These are phyloP conservation scores for Brachionus koreanus DNA, from an alignment of 1,140 invertebrate species.

Conservation along the genomic window DNA sequence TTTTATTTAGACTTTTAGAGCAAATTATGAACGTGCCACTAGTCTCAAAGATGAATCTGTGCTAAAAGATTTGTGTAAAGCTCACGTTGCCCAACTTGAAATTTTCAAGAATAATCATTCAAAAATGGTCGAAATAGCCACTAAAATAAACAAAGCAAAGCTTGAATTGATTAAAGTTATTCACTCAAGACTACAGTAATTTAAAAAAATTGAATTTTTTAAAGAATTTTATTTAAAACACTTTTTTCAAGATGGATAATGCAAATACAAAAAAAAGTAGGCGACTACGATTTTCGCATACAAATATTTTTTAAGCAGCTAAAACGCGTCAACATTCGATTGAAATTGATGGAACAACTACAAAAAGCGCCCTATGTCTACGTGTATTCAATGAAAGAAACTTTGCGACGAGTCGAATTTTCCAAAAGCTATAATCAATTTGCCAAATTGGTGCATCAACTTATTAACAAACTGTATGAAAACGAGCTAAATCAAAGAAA, in stretches of 20 bases:
- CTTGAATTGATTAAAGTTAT: conserved; percentile 36
- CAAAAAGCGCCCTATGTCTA: conserved; percentile 36
- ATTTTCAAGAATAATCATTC: conserved; percentile 18
- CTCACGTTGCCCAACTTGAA: conserved; percentile 20
- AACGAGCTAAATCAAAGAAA: conserved; percentile 33
- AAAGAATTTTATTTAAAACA: background rate
- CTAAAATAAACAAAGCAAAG: conserved; percentile 27
- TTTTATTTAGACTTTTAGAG: conserved; percentile 18
- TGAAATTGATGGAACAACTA: conserved; percentile 31
- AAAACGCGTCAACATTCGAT: conserved; percentile 8
- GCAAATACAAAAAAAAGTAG: conserved; percentile 36
- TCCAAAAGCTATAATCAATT: conserved; percentile 2
- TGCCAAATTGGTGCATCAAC: background rate
- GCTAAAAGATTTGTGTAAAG: conserved; percentile 28
- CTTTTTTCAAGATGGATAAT: background rate
- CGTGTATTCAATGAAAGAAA: conserved; percentile 37
- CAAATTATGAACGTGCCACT: conserved; percentile 9
- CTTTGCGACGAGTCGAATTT: background rate
- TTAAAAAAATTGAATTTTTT: background rate
- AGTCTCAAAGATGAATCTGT: conserved; percentile 27
- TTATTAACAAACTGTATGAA: background rate
- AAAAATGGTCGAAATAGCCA: conserved; percentile 24
- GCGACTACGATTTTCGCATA: conserved; percentile 17
- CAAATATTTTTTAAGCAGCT: conserved; percentile 39
- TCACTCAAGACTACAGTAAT: conserved; percentile 27